Percentiles rank a stretch among this genome's conserved stretches.
Conservation (phyloP, 2,113 vertebrate genomes). For the Beaufortia kweichowensis region DNA sequence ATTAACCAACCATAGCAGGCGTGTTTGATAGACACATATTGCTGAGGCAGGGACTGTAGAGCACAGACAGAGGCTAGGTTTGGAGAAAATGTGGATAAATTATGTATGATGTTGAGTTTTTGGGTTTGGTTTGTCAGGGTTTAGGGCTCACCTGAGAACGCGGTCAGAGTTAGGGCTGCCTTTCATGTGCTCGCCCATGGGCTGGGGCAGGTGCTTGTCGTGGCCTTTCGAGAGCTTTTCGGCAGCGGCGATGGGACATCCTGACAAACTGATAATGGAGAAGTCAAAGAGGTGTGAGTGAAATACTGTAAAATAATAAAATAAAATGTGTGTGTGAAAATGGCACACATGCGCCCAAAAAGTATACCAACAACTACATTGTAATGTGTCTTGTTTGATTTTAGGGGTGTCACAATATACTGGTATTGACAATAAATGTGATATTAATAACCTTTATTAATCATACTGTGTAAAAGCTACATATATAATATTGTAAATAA, state of each 20-base stretch:
- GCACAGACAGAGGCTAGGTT: not conserved
- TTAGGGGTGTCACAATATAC: too few species aligned
- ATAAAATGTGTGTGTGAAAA: too few species aligned
- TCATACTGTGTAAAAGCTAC: too few species aligned
- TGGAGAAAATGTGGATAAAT: conserved; percentile 3
- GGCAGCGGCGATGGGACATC: conserved; percentile 96
- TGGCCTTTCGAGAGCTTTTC: conserved; percentile 95
- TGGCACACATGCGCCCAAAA: too few species aligned
- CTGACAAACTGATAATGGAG: conserved; percentile 84
- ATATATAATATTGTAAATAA: too few species aligned
- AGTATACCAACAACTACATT: too few species aligned
- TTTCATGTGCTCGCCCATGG: conserved; percentile 84
- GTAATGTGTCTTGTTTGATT: too few species aligned
- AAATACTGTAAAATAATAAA: not conserved
- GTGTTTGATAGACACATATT: conserved; percentile 17
- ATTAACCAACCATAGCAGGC: conserved; percentile 35
- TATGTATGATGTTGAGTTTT: conserved; percentile 17
- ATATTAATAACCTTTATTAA: too few species aligned
- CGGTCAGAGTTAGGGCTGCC: conserved; percentile 86
- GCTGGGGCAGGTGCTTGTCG: conserved; percentile 83
- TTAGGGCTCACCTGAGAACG: conserved; percentile 84
- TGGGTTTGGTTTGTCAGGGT: not conserved
- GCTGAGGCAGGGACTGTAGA: conserved; percentile 25
- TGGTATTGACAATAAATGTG: too few species aligned
- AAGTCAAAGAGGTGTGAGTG: not conserved